Evolutionary conservation across 2,797 vertebrate genomes (phyloP).

Genomic region (Gymnothorax javanicus): DNA sequence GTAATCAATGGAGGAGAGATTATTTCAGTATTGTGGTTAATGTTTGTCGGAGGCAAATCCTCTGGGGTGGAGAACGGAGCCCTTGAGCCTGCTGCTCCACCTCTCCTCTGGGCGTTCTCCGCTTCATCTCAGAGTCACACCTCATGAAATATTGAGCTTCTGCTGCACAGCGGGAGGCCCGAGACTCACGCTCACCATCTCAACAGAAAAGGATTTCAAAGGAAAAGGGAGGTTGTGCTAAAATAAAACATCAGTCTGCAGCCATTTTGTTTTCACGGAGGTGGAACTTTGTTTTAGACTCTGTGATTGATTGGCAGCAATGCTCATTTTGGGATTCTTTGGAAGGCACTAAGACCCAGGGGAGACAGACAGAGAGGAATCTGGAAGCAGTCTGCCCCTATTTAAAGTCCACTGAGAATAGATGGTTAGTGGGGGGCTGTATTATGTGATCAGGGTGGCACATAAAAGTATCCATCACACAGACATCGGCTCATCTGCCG

Average conservation of each 20-base stretch:
- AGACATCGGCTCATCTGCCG: background rate
- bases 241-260: background rate
- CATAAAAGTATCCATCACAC: background rate
- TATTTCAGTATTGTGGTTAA: background rate
- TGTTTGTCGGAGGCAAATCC: background rate
- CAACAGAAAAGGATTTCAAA: background rate
- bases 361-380: background rate
- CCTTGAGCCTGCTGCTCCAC: conserved; percentile 8
- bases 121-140: conserved; percentile 56
- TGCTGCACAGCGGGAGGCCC: conserved; percentile 39
- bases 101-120: conserved; percentile 54
- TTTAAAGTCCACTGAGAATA: background rate
- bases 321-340: background rate
- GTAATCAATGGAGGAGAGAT: background rate
- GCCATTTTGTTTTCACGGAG: background rate
- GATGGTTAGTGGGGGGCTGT: background rate
- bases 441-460: background rate
- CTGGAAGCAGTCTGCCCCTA: background rate
- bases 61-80: background rate
- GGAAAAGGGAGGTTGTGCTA: background rate
- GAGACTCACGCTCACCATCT: conserved; percentile 41
- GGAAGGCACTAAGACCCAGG: background rate
- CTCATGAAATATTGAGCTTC: conserved; percentile 68
- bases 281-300: background rate
- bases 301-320: background rate